Evolutionary conservation across 2,888 invertebrate species (phyloP), one percentile per base, ranked within the genome.

Genomic region (Buathra laborator): DNA sequence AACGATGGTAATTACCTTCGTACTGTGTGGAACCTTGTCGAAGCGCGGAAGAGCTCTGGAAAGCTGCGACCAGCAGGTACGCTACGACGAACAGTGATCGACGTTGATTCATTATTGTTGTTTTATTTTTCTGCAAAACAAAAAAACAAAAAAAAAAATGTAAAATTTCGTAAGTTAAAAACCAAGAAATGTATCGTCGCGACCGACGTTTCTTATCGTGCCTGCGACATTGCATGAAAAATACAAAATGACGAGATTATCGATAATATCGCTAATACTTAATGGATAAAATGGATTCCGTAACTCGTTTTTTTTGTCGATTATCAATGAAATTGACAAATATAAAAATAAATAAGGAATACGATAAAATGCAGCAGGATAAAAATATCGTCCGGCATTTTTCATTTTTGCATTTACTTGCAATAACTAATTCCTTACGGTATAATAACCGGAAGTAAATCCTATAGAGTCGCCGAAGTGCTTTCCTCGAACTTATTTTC

Each of bases 1-100:
- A 32, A 32, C 12, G 14, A 32, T 32, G 5, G 29, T 62, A 78
- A 77, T 87, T 86, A 92, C 92, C 92, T 90, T 92, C 92, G 81
- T 91, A 91, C 37, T 87, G 72, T n/a, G 84, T 86, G 16, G 92
- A 87, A 48, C 88, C 89, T 71, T 84, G 87, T 10, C 62, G 83
- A 4, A 91, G 82, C 6, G 88, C 83, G 19, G 66, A 75, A 37
- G 86, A 86, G 29, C 79, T 71, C 19, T 70, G 76, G 14, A 89
- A n/a, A 75, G 74, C 66, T n/a, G 81, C 64, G 1, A 85, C 32
- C 19, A 85, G 51, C 16, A 87, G 37, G 68, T 76, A 90, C 19
- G 86, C 12, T 14, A 88, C 53, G 12, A 87, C 16, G 51, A 85
- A 66, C 76, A 81, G 24, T 37, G 64, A 62, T 43, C 24, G n/a